Evolutionary conservation across 2,888 invertebrate genomes (phyloP), one percentile per base, ranked within the genome.

Genomic region (Stenotaenia linearis): DNA sequence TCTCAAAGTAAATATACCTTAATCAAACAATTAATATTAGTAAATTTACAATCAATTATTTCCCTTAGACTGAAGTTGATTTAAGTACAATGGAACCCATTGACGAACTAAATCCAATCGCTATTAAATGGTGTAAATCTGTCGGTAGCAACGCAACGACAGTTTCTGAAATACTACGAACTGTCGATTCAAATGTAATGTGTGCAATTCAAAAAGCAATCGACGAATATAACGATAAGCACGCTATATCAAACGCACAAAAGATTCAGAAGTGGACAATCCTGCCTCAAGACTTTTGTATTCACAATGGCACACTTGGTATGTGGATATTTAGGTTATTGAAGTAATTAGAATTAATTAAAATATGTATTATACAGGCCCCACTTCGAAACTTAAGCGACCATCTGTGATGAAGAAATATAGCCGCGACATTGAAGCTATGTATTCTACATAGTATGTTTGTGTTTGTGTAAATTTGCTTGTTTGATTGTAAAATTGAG

Each of bases 41-140:
- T n/a, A n/a, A n/a, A n/a, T n/a, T n/a, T n/a, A n/a, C n/a, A n/a
- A n/a, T n/a, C n/a, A n/a, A n/a, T n/a, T n/a, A n/a, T n/a, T n/a
- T n/a, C n/a, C n/a, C n/a, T n/a, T 18, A 93, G 92, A 91, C 92
- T 83, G 92, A 93, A 86, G 89, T 93, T 81, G 89, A 94, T 84
- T 83, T 87, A 6, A 91, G 93, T 1, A 92, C 91, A 1, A 91
- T 91, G 25, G 91, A 90, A 79, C 92, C 96, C 0, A 84, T 90
- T 37, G 93, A 95, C 84, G 89, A 89, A 32, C 87, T 97, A 56
- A 89, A 90, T 2, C 85, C 87, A 10, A 90, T 90, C 80, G 89
- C 92, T 0, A 87, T 89, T 82, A 89, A 90, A 35, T 96, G 95
- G 94, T 89, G 93, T 81, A 88, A 90, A 80, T 88, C 89, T 18